Percentiles rank a stretch among this genome's conserved stretches.
Evolutionary conservation across 2,888 invertebrate species (phyloP).

Genomic region (Mythimna pallens): DNA sequence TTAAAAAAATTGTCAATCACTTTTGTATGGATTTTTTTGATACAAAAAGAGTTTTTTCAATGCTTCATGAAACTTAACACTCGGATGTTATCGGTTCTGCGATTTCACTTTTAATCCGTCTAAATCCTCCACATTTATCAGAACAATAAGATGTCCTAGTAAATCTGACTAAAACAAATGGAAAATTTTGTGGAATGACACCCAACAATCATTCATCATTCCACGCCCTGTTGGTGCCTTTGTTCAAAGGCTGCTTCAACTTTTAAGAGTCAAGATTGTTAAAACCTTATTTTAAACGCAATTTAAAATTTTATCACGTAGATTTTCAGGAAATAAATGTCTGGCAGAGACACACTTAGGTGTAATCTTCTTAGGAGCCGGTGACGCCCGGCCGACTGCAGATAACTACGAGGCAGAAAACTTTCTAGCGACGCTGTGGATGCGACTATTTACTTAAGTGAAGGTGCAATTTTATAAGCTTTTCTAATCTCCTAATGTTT

Average conservation of each 20-base stretch:
- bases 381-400: conserved; percentile 28
- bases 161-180: conserved; percentile 39
- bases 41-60: background rate
- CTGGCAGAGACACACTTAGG: conserved; percentile 31
- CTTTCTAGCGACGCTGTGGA: background rate
- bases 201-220: conserved; percentile 34
- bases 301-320: conserved; percentile 29
- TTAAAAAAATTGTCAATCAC: conserved; percentile 1
- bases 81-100: conserved; percentile 1
- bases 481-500: background rate
- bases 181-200: conserved; percentile 15
- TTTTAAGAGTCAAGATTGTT: conserved; percentile 25
- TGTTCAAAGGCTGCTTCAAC: conserved; percentile 28
- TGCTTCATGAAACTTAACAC: conserved; percentile 1
- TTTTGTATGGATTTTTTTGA: background rate
- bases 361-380: conserved; percentile 54
- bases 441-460: conserved; percentile 7
- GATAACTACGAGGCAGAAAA: conserved; percentile 43
- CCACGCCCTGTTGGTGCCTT: conserved; percentile 21
- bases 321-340: conserved; percentile 34
- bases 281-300: conserved; percentile 16
- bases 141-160: conserved; percentile 26
- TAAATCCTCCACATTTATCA: conserved; percentile 3
- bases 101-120: background rate
- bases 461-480: background rate